Evolutionary conservation across 2,113 vertebrate genomes (phyloP).

Genomic region (Pagrus major): DNA sequence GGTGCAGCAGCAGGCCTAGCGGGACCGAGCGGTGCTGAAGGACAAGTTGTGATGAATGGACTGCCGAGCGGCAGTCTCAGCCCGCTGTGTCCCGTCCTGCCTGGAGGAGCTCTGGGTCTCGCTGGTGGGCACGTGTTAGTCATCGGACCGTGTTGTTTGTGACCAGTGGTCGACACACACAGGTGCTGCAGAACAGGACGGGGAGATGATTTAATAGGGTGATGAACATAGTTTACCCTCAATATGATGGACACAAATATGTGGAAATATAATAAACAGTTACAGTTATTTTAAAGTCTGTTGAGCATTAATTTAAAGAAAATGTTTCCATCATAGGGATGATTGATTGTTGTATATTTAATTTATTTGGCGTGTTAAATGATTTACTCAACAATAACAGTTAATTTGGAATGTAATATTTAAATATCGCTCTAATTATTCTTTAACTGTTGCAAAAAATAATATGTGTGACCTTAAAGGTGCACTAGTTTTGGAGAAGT

Average conservation of each 20-base stretch:
- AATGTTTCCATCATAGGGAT: not conserved
- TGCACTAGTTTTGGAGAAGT: no score
- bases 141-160: slow-evolving; percentile 43
- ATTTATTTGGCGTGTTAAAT: no score
- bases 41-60: slow-evolving; percentile 73
- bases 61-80: slow-evolving; percentile 46
- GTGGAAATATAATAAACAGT: not conserved
- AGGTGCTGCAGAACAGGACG: slow-evolving; percentile 11
- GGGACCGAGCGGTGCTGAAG: slow-evolving; percentile 67
- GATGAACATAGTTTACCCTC: not conserved
- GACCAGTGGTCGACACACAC: slow-evolving; percentile 40
- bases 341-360: no score
- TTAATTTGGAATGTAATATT: no score
- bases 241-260: not conserved
- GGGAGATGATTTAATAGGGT: not conserved
- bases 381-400: no score
- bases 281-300: not conserved
- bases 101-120: slow-evolving; percentile 46
- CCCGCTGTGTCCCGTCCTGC: slow-evolving; percentile 57
- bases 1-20: slow-evolving; percentile 46
- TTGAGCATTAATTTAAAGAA: not conserved
- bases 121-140: slow-evolving; percentile 49
- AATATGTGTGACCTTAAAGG: no score
- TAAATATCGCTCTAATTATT: no score
- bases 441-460: no score